Conservation (phyloP, 2,113 vertebrate species). For the Desmodus rotundus region DNA sequence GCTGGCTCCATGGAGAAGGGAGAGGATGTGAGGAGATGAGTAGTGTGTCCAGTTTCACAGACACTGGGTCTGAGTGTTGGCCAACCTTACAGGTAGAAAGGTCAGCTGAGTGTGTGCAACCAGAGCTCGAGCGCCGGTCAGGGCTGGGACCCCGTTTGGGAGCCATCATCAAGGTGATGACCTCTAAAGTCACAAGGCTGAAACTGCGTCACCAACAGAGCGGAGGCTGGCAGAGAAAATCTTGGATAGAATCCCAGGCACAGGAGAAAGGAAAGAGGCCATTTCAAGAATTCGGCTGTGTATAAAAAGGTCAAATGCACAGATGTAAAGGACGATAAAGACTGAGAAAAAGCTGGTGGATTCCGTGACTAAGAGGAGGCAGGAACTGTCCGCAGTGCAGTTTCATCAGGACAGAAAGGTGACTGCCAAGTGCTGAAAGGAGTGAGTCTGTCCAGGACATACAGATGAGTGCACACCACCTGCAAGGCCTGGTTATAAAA, state of each 20-base stretch:
- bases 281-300: background rate
- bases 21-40: background rate
- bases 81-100: background rate
- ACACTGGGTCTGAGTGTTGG: background rate
- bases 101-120: background rate
- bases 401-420: background rate
- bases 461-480: background rate
- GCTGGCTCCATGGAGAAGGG: background rate
- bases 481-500: background rate
- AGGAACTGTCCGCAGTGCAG: background rate
- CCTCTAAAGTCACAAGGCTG: background rate
- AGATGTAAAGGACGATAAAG: background rate
- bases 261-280: background rate
- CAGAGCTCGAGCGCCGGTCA: background rate
- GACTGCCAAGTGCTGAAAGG: background rate
- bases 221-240: background rate
- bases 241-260: background rate
- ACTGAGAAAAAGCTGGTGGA: background rate
- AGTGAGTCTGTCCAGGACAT: constrained; percentile 10
- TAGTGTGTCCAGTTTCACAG: too few relatives aligned
- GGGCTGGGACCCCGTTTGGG: background rate
- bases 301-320: background rate
- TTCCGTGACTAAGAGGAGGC: background rate
- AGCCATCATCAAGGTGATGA: background rate
- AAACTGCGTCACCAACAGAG: background rate